Evolutionary conservation across 2,113 vertebrate species (phyloP).

Genomic region (Cryptotis parvus): DNA sequence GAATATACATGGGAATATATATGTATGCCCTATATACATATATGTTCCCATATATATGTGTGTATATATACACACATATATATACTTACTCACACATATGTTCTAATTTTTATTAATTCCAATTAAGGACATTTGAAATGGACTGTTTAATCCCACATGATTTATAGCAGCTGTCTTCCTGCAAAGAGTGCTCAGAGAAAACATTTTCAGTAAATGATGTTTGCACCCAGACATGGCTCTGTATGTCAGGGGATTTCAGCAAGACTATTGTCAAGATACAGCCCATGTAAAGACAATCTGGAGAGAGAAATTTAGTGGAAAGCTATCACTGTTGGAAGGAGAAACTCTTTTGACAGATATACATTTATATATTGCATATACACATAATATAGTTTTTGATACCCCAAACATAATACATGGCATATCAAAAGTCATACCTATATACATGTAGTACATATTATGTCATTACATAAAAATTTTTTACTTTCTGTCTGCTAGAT

Average conservation of each 20-base stretch:
- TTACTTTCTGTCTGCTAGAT: background rate
- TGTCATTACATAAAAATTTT: background rate
- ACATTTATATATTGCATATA: background rate
- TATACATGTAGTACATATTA: background rate
- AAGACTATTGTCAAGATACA: background rate
- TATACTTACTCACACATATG: background rate
- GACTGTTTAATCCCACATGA: constrained; percentile 50
- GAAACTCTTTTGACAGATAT: background rate
- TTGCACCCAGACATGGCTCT: background rate
- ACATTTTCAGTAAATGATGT: constrained; percentile 14
- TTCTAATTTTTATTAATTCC: constrained; percentile 61
- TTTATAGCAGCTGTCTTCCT: constrained; percentile 45
- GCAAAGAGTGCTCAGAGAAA: constrained; percentile 2
- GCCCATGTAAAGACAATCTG: background rate
- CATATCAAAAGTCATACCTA: too few species aligned
- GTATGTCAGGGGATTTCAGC: background rate
- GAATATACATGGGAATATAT: too few species aligned
- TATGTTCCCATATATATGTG: too few species aligned
- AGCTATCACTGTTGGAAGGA: background rate
- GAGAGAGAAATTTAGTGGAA: background rate
- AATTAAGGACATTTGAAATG: constrained; percentile 46
- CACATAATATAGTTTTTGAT: too few species aligned
- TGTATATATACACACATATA: background rate
- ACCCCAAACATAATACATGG: too few species aligned
- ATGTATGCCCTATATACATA: too few species aligned